Evolutionary conservation across 2,113 vertebrate species (phyloP), one percentile per base, ranked within the genome.

Genomic region (Paramisgurnus dabryanus): DNA sequence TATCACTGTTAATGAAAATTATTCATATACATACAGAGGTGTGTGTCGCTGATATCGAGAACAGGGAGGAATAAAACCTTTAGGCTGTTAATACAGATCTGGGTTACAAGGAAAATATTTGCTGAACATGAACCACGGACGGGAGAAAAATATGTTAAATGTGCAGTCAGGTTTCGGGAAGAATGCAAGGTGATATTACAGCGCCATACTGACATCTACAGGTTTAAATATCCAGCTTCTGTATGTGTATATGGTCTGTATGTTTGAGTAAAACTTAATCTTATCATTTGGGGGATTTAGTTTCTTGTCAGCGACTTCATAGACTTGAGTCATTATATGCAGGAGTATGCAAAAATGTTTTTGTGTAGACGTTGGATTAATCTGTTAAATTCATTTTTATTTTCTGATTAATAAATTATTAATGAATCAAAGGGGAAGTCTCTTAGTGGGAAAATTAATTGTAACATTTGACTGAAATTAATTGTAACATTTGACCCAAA

Each of bases 151-250:
- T 89, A 82, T 87, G 90, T 89, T 88, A 89, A 90, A 91, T 89
- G 84, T 91, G 90, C 87, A 85, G 86, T 67, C 79, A 89, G 87
- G 77, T 78, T 80, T 69, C 67, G 70, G 60, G 73, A 85, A 88
- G 90, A 89, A 91, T 87, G 86, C 88, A 75, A 68, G 17, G 82
- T 84, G 22, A 60, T 85, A 79, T 11, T 77, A 87, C 87, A 84
- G 92, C 89, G 81, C 92, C 90, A 92, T 47, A 93, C 87, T 94
- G 93, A 93, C 93, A 93, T 92, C 93, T 94, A 91, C 92, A 92
- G 93, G 93, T 90, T 80, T 85, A 76, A 61, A 84, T 80, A 86
- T 82, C 66, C 76, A 79, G 79, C 76, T 76, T 66, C 78, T 55
- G 22, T 49, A 47, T 11, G 70, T 58, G 55, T 57, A 17, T 57